Conservation (phyloP, 2,113 vertebrate genomes). For the Aix galericulata region DNA sequence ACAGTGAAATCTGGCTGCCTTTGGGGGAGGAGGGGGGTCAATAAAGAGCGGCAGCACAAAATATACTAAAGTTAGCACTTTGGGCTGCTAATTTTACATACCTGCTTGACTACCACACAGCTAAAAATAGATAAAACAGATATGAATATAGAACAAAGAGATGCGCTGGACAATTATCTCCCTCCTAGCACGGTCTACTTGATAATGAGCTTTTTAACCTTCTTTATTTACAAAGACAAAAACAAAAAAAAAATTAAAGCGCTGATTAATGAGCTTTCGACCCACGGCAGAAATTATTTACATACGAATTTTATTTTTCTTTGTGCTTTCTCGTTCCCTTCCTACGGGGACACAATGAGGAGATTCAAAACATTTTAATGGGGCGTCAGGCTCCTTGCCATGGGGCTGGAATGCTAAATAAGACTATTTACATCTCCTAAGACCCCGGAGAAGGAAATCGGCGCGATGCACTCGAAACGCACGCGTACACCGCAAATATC, state of each 20-base stretch:
- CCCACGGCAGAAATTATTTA: background rate
- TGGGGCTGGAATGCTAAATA: constrained; percentile 1
- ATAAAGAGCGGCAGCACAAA: constrained; percentile 4
- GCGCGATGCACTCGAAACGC: background rate
- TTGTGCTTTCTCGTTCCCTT: background rate
- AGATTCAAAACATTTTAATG: constrained; percentile 17
- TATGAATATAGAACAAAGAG: constrained; percentile 52
- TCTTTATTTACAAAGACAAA: background rate
- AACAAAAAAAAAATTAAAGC: background rate
- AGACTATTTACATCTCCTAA: constrained; percentile 31
- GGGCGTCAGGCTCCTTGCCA: constrained; percentile 28
- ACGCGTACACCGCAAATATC: background rate
- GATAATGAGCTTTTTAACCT: background rate
- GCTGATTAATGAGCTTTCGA: background rate
- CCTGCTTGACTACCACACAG: background rate
- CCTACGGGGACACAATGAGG: background rate
- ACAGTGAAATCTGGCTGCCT: constrained; percentile 9
- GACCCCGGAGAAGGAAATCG: constrained; percentile 15
- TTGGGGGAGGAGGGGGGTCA: background rate
- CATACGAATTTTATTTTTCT: background rate
- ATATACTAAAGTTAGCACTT: constrained; percentile 20
- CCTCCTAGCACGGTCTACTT: background rate
- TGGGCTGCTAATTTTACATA: constrained; percentile 28
- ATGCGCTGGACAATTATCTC: constrained; percentile 43
- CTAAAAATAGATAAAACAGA: constrained; percentile 57